Evolutionary conservation across 2,888 invertebrate genomes (phyloP), one percentile per base, ranked within the genome.

Genomic region (Melieria crassipennis): DNA sequence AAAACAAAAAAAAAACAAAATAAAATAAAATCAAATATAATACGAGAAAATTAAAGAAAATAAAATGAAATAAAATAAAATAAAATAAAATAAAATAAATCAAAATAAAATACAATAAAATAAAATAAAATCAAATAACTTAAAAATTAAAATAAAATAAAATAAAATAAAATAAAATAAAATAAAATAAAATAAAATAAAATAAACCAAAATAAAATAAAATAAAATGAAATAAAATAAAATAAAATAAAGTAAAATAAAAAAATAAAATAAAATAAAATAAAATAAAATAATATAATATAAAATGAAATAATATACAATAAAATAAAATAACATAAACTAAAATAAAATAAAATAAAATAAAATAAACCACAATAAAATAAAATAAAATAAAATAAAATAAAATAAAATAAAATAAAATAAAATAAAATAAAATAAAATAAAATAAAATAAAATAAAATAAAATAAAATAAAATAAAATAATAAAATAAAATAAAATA

Each of bases 181-280:
- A 52, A n/a, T n/a, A 52, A 52, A 52, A n/a, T n/a, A n/a, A 52
- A 52, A 52, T n/a, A n/a, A 52, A 4, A 52, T n/a, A 52, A 52
- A n/a, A 52, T 52, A 52, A 52, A 52, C 5, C 6, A 52, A n/a
- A 52, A 52, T n/a, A 52, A n/a, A 5, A n/a, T 5, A 52, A 52
- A 52, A n/a, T n/a, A 4, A 52, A 52, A 52, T n/a, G n/a, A n/a
- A n/a, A 52, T 16, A 16, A 16, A 16, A 16, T 16, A 16, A n/a
- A n/a, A 7, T 52, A 52, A 52, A 52, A 52, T 52, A 52, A n/a
- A 52, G 6, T n/a, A 52, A 52, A 52, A 52, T 52, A 52, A n/a
- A 52, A 52, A n/a, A n/a, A 52, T n/a, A 52, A 52, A n/a, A 7
- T 52, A 52, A 52, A 52, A 52, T 52, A 52, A n/a, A 52, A 52